Base-by-base conservation (phyloP, 2,113 vertebrate genomes). In the Zosterops pallidus region DNA sequence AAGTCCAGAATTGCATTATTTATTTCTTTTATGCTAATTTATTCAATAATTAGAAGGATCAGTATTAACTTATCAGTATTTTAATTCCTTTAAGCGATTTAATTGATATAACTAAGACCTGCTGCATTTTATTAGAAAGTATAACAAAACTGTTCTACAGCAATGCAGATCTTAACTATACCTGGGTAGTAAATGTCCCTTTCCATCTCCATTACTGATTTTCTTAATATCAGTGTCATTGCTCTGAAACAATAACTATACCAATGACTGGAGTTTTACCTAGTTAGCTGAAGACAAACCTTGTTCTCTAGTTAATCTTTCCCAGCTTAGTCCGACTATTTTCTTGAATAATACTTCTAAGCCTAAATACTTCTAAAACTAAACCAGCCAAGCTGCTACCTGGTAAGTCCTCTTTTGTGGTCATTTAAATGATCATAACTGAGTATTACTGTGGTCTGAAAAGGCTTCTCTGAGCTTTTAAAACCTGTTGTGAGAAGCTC, bases 21-120 rank as follows among this genome's bases (percentile, higher is more conserved):
- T 91, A 90, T 71, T 87, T 80, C 37, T n/a, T 67, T 79, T 75
- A 86, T 83, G 55, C 21, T 92, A 94, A 89, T 89, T 96, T 94
- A 83, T 89, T 95, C 76, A 92, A 83, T 65, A 93, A 94, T 81
- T 65, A 76, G 74, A 97, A 80, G 47, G 64, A 83, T 79, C n/a
- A 60, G 64, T 74, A 95, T 81, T 88, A 96, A 69, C 52, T 92
- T 97, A 79, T 53, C 50, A 39, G 50, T 53, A 72, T 74, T 94
- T 94, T 57, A 92, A 96, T 96, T 96, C 86, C 53, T 90, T 90
- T 96, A 92, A 96, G 91, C 68, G 29, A 94, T 97, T 97, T 96
- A 84, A 96, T 83, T 94, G 74, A 68, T 75, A 82, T 93, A 86
- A 95, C 56, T 92, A 93, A 91, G 75, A 62, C 78, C 16, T 84